Evolutionary conservation across 2,797 vertebrate genomes (phyloP), one percentile per base, ranked within the genome.

Genomic region (Apogon talboti): DNA sequence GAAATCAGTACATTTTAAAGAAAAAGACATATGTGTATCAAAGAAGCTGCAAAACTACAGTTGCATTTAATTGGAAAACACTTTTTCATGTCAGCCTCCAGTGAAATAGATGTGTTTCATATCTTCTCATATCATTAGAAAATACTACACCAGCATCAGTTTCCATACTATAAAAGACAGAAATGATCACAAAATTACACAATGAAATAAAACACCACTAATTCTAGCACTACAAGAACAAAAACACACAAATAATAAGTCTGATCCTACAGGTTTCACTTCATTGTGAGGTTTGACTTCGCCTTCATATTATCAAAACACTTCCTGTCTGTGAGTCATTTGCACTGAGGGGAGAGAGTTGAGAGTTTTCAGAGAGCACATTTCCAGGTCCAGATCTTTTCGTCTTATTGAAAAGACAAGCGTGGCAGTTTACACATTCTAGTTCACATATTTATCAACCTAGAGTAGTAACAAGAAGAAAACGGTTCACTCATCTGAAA

Each of bases 311-410:
- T 43, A 11, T 66, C 51, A 66, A 65, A 66, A 56, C n/a, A 49
- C 63, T 87, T 89, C 80, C 79, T 83, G 86, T 85, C 55, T 14
- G 55, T 15, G 66, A 59, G 66, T 49, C 52, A 59, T 72, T 68
- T 44, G 52, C 18, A 73, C 42, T 61, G 15, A 65, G 46, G 42
- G 24, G 11, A 49, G 45, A 52, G 50, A 37, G 9, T 59, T 37
- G 55, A 42, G 60, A 66, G 24, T 11, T 9, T 35, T 16, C 35
- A 30, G 40, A 65, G 13, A 40, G 1, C 5, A 37, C 0, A 0
- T 62, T 6, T 56, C 14, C 0, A 33, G 50, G 33, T 40, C 18
- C 46, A 1, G 35, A 4, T 42, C 24, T 30, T 24, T 43, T 46
- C 8, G 13, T 54, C 38, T n/a, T 0, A 35, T 11, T 44, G n/a